Evolutionary conservation across 2,797 vertebrate species (phyloP).

Genomic region (Tauraco hartlaubi): DNA sequence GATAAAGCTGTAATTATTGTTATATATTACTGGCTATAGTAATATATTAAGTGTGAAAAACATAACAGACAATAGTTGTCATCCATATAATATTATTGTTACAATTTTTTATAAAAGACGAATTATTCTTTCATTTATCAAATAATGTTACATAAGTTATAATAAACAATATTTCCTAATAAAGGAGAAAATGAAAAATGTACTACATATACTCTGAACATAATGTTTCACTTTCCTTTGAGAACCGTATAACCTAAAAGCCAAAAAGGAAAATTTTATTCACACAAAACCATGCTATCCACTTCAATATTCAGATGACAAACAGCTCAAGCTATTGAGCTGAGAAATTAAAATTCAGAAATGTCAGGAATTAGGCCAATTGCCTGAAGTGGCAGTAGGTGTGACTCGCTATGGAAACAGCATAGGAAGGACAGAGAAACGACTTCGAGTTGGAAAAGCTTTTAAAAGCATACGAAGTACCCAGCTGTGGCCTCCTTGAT

Average conservation of each 20-base stretch:
- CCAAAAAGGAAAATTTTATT: background rate
- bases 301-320: background rate
- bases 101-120: background rate
- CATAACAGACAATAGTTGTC: background rate
- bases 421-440: background rate
- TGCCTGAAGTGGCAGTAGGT: background rate
- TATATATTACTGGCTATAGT: background rate
- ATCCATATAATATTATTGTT: background rate
- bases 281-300: background rate
- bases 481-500: slow-evolving; percentile 42
- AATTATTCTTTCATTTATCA: background rate
- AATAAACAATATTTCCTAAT: background rate
- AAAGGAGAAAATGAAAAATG: background rate
- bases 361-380: background rate
- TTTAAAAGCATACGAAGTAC: slow-evolving; percentile 33
- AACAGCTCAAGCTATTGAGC: background rate
- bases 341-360: slow-evolving; percentile 7
- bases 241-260: background rate
- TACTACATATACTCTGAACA: background rate
- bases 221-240: background rate
- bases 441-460: background rate
- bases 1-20: background rate
- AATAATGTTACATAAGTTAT: background rate
- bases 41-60: background rate
- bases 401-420: slow-evolving; percentile 32